Evolutionary conservation across 2,797 vertebrate genomes (phyloP).

Genomic region (Helostoma temminkii): DNA sequence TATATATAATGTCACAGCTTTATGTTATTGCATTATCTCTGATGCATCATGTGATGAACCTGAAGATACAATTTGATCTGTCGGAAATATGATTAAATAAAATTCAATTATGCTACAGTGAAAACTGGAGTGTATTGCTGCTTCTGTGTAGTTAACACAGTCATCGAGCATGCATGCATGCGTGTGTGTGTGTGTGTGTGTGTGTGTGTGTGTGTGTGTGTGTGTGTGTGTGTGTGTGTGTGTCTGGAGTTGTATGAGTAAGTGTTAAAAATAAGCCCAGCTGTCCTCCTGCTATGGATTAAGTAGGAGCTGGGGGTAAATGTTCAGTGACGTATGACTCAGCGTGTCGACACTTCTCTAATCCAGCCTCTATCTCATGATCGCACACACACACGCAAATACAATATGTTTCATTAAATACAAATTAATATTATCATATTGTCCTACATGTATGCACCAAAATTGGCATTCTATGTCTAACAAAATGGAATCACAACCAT

Average conservation of each 20-base stretch:
- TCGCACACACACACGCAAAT: background rate
- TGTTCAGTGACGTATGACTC: constrained; percentile 59
- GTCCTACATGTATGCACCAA: background rate
- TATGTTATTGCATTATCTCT: background rate
- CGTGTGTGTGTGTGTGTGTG: constrained; percentile 24
- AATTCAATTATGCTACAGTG: constrained; percentile 6
- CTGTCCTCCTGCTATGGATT: constrained; percentile 73
- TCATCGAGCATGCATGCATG: constrained; percentile 1
- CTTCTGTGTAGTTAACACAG: background rate
- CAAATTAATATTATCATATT: background rate
- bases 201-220: constrained; percentile 15
- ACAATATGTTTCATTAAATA: background rate
- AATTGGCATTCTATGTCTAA: background rate
- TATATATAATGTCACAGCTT: constrained; percentile 17
- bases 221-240: constrained; percentile 38
- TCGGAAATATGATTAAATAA: background rate
- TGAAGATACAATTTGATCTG: constrained; percentile 11
- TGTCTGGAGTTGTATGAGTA: constrained; percentile 38
- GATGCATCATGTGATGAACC: background rate
- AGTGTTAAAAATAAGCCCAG: constrained; percentile 74
- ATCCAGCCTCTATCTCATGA: constrained; percentile 13
- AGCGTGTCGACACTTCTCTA: constrained; percentile 41
- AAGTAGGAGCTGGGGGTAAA: constrained; percentile 61
- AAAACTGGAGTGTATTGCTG: background rate
- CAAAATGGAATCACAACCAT: background rate